Percentiles rank a stretch among this genome's conserved stretches.
phyloP scores from a whole-genome alignment of 37 sponge, comb jelly and placozoan genomes.

The Dysidea cf. avara region DNA sequence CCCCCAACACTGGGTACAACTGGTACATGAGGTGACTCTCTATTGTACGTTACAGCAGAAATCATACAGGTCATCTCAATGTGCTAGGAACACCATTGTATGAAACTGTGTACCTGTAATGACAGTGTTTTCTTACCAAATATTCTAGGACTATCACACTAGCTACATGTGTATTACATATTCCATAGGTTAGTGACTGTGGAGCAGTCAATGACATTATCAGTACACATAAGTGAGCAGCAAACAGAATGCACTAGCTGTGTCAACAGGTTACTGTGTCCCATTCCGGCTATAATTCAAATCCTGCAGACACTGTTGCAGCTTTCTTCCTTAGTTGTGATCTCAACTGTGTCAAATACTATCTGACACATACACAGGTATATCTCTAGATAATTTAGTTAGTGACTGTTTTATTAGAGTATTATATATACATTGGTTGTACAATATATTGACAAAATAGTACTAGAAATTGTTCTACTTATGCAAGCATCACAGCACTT shows the following conservation, averaged over 20 bases:
- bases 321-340: constrained; percentile 71
- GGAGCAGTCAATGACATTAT: constrained; percentile 66
- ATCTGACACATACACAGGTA: constrained; percentile 46
- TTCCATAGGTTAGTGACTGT: constrained; percentile 74
- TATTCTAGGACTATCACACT: constrained; percentile 2
- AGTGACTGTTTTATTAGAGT: not conserved
- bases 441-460: too few species aligned
- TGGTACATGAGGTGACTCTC: too few species aligned
- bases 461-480: too few species aligned
- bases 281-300: constrained; percentile 44
- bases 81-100: not conserved
- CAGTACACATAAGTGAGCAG: constrained; percentile 57
- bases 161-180: not conserved
- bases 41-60: constrained; percentile 29
- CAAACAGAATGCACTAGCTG: not conserved
- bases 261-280: not conserved
- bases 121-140: not conserved
- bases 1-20: too few species aligned
- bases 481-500: too few species aligned
- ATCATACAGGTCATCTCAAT: not conserved
- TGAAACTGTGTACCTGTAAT: too few species aligned
- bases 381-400: not conserved
- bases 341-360: constrained; percentile 75
- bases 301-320: constrained; percentile 46
- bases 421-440: too few species aligned